phyloP scores from a whole-genome alignment of 1,140 invertebrate genomes.

The Apocrypta bakeri region DNA sequence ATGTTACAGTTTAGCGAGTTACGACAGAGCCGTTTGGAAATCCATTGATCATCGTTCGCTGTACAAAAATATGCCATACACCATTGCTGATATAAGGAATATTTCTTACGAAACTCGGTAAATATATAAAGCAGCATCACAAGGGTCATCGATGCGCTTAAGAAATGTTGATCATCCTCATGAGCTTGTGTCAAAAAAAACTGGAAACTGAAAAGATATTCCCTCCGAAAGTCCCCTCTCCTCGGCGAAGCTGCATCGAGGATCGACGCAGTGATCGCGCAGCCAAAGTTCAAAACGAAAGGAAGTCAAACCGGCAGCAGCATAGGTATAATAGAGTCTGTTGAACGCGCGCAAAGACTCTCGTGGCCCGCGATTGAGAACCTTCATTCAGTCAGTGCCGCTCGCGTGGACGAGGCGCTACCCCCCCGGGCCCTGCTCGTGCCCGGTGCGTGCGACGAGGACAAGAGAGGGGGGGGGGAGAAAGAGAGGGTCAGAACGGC shows the following conservation, averaged over 20 bases:
- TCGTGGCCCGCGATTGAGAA: constrained; percentile 24
- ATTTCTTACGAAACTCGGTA: neutral
- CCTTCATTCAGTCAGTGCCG: neutral
- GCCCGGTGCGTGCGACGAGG: constrained; percentile 40
- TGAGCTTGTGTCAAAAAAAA: neutral
- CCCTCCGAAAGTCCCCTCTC: neutral
- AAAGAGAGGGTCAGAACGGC: constrained; percentile 48
- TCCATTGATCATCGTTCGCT: neutral
- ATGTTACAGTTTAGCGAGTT: neutral
- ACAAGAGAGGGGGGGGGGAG: constrained; percentile 47
- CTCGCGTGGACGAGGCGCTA: constrained; percentile 37
- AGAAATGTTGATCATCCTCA: too few species aligned
- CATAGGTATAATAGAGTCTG: too few species aligned
- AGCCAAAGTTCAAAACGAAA: neutral
- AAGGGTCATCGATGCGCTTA: too few species aligned
- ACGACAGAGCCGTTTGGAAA: neutral
- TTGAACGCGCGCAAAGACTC: neutral
- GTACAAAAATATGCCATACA: neutral
- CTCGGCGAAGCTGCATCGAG: too few species aligned
- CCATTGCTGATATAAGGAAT: neutral
- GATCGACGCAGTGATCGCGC: too few species aligned
- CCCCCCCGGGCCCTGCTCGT: constrained; percentile 20
- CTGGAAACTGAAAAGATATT: too few species aligned
- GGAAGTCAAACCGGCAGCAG: neutral
- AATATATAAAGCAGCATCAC: neutral